Evolutionary conservation across 2,797 vertebrate species (phyloP).

Genomic region (Pangasius krempfi): DNA sequence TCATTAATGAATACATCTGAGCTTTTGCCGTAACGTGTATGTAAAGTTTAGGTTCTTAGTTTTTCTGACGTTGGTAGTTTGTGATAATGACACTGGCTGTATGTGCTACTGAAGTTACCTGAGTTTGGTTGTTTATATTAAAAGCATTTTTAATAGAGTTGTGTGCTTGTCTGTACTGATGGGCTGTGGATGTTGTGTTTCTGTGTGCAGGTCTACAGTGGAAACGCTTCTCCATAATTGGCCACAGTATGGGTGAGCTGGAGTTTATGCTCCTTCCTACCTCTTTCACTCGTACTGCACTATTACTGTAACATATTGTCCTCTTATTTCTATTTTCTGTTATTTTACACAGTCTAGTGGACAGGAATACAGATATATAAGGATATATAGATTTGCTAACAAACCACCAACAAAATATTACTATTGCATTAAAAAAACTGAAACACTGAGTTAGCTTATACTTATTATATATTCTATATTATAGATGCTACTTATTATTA

Average conservation of each 20-base stretch:
- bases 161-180: not conserved
- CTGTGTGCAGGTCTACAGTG: slow-evolving; percentile 83
- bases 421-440: not conserved
- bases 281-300: not conserved
- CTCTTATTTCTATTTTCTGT: not conserved
- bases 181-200: slow-evolving; percentile 10
- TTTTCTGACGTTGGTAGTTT: not conserved
- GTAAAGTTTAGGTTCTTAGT: not conserved
- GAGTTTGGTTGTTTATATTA: not conserved
- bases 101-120: not conserved
- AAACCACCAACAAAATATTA: not conserved
- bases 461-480: not conserved
- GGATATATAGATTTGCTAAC: not conserved
- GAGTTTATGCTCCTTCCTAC: slow-evolving; percentile 25
- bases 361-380: not conserved
- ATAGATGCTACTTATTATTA: not conserved
- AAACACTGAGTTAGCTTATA: not conserved
- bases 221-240: slow-evolving; percentile 86
- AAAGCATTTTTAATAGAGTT: too few relatives aligned
- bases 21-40: not conserved
- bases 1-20: not conserved
- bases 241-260: slow-evolving; percentile 93
- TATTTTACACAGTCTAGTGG: not conserved
- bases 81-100: not conserved
- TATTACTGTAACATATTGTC: not conserved